phyloP scores from a whole-genome alignment of 2,888 invertebrate species.

The Eupeodes latifasciatus region DNA sequence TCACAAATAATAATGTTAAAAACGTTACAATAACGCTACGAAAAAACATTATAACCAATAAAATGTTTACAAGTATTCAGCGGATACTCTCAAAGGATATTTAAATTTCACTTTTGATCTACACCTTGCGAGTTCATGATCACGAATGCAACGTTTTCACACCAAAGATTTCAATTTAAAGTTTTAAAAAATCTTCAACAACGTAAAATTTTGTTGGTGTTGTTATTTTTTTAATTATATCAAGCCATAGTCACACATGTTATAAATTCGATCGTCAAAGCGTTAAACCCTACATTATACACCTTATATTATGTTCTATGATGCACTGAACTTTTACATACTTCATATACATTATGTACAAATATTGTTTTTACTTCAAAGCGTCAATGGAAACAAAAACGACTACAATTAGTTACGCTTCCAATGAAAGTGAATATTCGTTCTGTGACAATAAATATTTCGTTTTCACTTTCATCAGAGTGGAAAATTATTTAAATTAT shows the following conservation, averaged over 20 bases:
- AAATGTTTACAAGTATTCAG: background rate
- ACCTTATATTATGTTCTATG: slow-evolving; percentile 2
- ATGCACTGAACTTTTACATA: too few species aligned
- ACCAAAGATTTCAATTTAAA: slow-evolving; percentile 53
- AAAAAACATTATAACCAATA: slow-evolving; percentile 48
- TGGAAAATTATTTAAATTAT: slow-evolving; percentile 45
- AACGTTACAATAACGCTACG: slow-evolving; percentile 13
- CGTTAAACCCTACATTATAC: slow-evolving; percentile 12
- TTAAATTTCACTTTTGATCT: slow-evolving; percentile 23
- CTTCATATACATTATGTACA: too few species aligned
- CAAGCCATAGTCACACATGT: background rate
- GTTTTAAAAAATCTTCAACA: background rate
- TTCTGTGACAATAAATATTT: slow-evolving; percentile 44
- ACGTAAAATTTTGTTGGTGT: background rate
- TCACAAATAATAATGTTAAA: slow-evolving; percentile 39
- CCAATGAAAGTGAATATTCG: slow-evolving; percentile 66
- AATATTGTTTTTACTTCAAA: slow-evolving; percentile 17
- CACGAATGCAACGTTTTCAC: slow-evolving; percentile 28
- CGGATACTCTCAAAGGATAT: background rate
- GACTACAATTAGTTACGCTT: slow-evolving; percentile 67
- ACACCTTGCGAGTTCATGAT: slow-evolving; percentile 39
- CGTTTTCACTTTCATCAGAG: slow-evolving; percentile 64
- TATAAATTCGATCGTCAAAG: slow-evolving; percentile 21
- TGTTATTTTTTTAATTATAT: slow-evolving; percentile 39
- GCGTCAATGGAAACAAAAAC: background rate